phyloP scores from a whole-genome alignment of 1,140 invertebrate species.

The Battus philenor region DNA sequence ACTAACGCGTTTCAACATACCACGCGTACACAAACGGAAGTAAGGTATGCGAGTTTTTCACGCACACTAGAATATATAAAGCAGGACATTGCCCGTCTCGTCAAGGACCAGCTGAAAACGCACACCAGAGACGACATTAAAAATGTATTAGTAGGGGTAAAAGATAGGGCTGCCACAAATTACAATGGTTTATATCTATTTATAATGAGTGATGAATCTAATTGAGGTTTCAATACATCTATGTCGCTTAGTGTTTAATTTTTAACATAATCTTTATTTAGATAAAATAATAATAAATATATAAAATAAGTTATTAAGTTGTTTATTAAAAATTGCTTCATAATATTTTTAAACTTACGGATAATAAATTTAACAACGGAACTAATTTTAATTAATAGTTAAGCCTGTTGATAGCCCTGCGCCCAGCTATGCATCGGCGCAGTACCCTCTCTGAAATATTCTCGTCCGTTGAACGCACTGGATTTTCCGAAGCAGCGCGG shows the following conservation, averaged over 20 bases:
- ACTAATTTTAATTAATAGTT: no score
- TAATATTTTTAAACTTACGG: no score
- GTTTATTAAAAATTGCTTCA: no score
- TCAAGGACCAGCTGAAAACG: constrained; percentile 16
- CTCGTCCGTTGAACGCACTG: constrained; percentile 15
- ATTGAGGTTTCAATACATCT: no score
- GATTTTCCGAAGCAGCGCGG: constrained; percentile 26
- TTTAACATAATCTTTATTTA: no score
- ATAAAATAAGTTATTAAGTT: no score
- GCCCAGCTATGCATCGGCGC: background rate
- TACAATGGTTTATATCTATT: no score
- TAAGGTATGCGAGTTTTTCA: background rate
- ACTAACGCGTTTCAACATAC: constrained; percentile 16
- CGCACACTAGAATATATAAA: constrained; percentile 17
- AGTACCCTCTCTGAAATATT: constrained; percentile 15
- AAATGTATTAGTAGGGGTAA: constrained; percentile 10
- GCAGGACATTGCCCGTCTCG: constrained; percentile 31
- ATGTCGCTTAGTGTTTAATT: no score
- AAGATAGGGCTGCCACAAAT: constrained; percentile 9
- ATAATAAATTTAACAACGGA: no score
- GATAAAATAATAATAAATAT: no score
- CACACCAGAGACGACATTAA: constrained; percentile 9
- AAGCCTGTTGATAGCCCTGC: background rate
- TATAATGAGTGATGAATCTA: no score
- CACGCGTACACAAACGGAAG: constrained; percentile 2